phyloP scores from a whole-genome alignment of 1,140 invertebrate genomes.

The Ephestia elutella region DNA sequence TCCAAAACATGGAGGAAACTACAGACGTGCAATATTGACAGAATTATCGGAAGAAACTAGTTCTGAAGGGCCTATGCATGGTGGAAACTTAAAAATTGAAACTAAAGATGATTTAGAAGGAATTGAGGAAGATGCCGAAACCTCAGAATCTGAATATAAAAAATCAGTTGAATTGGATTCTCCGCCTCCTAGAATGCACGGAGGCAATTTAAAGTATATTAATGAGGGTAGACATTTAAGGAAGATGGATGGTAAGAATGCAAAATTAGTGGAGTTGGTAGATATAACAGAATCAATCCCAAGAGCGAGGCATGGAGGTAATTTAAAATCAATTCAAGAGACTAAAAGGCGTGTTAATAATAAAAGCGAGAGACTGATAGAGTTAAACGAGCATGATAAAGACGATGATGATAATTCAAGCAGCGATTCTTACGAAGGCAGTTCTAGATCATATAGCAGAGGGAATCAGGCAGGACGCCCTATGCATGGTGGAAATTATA shows the following conservation, averaged over 20 bases:
- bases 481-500: slow-evolving; percentile 59
- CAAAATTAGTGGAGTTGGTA: slow-evolving; percentile 40
- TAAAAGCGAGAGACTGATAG: slow-evolving; percentile 49
- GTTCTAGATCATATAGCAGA: slow-evolving; percentile 33
- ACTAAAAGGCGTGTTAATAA: slow-evolving; percentile 17
- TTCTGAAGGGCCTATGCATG: slow-evolving; percentile 49
- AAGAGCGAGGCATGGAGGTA: slow-evolving; percentile 37
- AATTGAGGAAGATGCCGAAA: slow-evolving; percentile 29
- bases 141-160: slow-evolving; percentile 45
- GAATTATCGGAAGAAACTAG: not conserved
- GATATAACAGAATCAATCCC: slow-evolving; percentile 12
- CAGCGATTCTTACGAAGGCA: slow-evolving; percentile 32
- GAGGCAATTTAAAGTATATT: slow-evolving; percentile 29
- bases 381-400: slow-evolving; percentile 35
- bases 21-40: slow-evolving; percentile 33
- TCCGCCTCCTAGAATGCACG: slow-evolving; percentile 23
- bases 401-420: slow-evolving; percentile 29
- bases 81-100: slow-evolving; percentile 58
- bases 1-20: slow-evolving; percentile 66
- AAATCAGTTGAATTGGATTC: slow-evolving; percentile 39
- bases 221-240: slow-evolving; percentile 25
- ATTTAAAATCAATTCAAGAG: slow-evolving; percentile 32
- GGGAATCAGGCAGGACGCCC: slow-evolving; percentile 23
- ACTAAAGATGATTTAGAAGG: slow-evolving; percentile 6
- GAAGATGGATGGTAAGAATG: slow-evolving; percentile 24